These are phyloP conservation scores for Rhabdornis inornatus DNA, from an alignment of 2,113 vertebrate species.

Conservation along the genomic window DNA sequence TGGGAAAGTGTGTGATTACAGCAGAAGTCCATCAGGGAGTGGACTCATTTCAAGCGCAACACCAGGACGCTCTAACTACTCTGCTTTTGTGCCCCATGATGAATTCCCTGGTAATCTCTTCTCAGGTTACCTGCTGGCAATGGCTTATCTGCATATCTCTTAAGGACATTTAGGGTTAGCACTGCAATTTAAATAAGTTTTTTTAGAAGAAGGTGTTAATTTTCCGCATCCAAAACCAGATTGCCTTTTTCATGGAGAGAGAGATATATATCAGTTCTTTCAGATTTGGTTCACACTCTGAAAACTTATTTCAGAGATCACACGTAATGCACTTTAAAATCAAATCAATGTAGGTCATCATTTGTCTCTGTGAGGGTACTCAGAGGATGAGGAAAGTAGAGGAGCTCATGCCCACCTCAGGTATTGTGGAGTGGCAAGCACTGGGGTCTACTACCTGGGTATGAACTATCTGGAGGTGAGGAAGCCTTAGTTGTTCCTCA, in stretches of 20 bases:
- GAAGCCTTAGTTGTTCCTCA: neutral
- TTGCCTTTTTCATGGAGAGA: neutral
- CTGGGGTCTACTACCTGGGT: rapidly evolving
- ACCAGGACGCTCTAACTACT: rapidly evolving
- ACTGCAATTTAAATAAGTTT: neutral
- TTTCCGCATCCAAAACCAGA: neutral
- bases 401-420: neutral
- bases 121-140: neutral
- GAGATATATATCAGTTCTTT: neutral
- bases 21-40: neutral
- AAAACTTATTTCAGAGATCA: neutral
- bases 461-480: neutral
- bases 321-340: neutral
- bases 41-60: neutral
- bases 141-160: neutral
- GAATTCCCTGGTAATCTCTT: neutral
- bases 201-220: neutral
- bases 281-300: neutral
- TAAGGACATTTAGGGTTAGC: neutral
- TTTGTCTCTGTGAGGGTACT: neutral
- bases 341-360: neutral
- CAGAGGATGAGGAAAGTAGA: neutral
- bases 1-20: neutral
- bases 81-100: neutral
- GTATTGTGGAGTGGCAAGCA: neutral